Evolutionary conservation across 2,113 vertebrate genomes (phyloP).

Genomic region (Geococcyx californianus): DNA sequence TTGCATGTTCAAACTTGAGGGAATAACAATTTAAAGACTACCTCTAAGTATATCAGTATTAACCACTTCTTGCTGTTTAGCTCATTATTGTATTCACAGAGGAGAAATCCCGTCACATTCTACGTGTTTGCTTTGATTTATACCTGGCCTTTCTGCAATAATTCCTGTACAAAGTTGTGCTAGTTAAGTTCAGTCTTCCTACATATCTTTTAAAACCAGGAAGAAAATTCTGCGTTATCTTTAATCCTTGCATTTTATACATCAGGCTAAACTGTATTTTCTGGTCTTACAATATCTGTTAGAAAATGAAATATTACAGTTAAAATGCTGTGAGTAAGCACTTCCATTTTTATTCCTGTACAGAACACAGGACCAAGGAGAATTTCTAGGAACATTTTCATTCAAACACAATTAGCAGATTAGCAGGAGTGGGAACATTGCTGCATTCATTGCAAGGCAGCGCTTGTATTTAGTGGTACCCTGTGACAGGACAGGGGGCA

Average conservation of each 20-base stretch:
- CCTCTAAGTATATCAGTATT: conserved; percentile 22
- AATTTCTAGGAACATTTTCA: background rate
- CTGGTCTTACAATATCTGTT: background rate
- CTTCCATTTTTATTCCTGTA: background rate
- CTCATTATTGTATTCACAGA: background rate
- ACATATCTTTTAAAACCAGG: conserved; percentile 10
- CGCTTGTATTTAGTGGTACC: background rate
- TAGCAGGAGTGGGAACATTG: background rate
- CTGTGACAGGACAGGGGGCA: no score
- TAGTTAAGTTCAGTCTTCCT: conserved; percentile 14
- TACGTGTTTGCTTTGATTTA: conserved; percentile 32
- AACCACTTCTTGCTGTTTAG: background rate
- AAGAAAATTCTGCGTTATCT: background rate
- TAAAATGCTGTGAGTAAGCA: background rate
- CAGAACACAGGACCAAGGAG: background rate
- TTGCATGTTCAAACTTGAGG: conserved; percentile 32
- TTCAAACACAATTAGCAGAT: background rate
- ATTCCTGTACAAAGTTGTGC: conserved; percentile 9
- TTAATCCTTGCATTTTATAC: background rate
- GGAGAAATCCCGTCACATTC: background rate
- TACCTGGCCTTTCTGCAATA: conserved; percentile 36
- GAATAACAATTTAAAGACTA: conserved; percentile 32
- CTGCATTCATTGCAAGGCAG: background rate
- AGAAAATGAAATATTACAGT: background rate
- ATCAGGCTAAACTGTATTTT: conserved; percentile 4